Percentiles rank a stretch among this genome's conserved stretches.
Evolutionary conservation across 2,888 invertebrate species (phyloP).

Genomic region (Piscicola geometra): DNA sequence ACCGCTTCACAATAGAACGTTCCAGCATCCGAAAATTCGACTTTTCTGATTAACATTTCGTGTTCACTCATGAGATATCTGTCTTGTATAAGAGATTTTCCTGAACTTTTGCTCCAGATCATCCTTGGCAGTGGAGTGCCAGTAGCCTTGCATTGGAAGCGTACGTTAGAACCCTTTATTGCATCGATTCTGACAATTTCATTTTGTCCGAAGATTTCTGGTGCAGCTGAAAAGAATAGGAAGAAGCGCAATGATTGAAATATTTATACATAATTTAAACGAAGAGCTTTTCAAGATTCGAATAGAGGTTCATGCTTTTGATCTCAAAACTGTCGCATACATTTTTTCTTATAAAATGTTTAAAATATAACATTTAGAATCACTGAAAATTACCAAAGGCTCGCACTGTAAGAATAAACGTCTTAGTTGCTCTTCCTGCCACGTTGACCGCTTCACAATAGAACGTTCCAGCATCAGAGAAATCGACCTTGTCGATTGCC

Average conservation of each 20-base stretch:
- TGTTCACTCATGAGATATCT: constrained; percentile 44
- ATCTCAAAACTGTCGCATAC: no score
- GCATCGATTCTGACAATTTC: no score
- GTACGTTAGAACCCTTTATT: background rate
- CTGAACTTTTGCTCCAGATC: background rate
- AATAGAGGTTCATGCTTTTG: background rate
- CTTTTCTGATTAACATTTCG: constrained; percentile 47
- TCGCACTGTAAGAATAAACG: constrained; percentile 50
- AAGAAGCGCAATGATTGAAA: no score
- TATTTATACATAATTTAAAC: no score
- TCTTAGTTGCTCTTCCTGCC: constrained; percentile 54
- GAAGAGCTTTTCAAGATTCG: background rate
- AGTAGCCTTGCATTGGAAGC: background rate
- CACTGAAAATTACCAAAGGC: no score
- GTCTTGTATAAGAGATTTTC: background rate
- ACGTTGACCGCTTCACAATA: constrained; percentile 58
- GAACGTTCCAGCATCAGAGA: constrained; percentile 51
- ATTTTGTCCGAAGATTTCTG: background rate
- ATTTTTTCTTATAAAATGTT: no score
- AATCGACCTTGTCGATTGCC: constrained; percentile 45
- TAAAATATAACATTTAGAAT: no score
- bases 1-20: constrained; percentile 57
- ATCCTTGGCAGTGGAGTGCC: background rate
- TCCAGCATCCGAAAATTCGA: constrained; percentile 47
- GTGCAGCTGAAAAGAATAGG: background rate